These are phyloP conservation scores for Drosophila kikkawai DNA, from an alignment of 1,140 invertebrate genomes.

Conservation along the genomic window DNA sequence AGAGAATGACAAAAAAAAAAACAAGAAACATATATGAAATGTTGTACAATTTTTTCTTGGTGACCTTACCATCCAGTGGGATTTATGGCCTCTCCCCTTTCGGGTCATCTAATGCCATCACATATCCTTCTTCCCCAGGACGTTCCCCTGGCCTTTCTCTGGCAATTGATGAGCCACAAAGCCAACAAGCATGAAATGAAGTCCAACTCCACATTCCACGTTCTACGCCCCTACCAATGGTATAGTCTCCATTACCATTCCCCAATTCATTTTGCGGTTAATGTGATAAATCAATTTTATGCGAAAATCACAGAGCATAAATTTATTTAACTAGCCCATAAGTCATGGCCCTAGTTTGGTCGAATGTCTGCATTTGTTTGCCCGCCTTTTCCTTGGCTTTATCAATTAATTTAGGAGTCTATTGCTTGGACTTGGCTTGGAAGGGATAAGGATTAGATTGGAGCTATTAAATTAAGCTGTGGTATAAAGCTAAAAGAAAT, in stretches of 20 bases:
- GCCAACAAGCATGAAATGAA: conserved; percentile 82
- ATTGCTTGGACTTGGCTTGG: neutral
- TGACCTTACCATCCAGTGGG: conserved; percentile 59
- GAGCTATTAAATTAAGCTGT: conserved; percentile 15
- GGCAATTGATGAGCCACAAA: conserved; percentile 80
- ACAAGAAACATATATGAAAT: conserved; percentile 35
- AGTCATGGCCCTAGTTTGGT: conserved; percentile 61
- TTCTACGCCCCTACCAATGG: neutral
- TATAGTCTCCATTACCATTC: conserved; percentile 28
- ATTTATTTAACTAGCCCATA: conserved; percentile 83
- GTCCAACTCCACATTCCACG: conserved; percentile 43
- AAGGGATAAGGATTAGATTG: neutral
- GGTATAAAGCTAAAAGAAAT: conserved; percentile 4
- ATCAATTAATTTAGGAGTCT: conserved; percentile 39
- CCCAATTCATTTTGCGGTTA: conserved; percentile 70
- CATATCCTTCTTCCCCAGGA: conserved; percentile 28
- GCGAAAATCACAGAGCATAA: conserved; percentile 82
- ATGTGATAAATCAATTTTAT: conserved; percentile 84
- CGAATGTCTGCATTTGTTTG: conserved; percentile 19
- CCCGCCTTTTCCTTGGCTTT: conserved; percentile 21
- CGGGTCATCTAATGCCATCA: conserved; percentile 73
- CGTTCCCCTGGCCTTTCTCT: conserved; percentile 14
- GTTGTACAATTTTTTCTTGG: conserved; percentile 48
- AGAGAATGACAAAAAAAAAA: conserved; percentile 2
- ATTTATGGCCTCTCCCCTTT: conserved; percentile 69